These are phyloP conservation scores for Andrena praecox DNA, from an alignment of 2,888 invertebrate genomes.

Conservation along the genomic window DNA sequence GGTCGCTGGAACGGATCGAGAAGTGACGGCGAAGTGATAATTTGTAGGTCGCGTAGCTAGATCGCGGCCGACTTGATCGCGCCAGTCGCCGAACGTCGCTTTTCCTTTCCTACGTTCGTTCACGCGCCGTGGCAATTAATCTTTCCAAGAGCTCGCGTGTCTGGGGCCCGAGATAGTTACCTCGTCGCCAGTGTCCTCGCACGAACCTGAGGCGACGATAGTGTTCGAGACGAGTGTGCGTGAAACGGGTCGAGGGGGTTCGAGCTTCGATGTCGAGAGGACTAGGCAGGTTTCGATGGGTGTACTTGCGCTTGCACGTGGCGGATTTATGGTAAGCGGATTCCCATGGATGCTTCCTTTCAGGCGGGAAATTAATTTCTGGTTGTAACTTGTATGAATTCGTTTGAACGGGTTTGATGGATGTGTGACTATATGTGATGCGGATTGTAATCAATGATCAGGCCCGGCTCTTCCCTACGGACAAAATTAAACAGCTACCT, in stretches of 20 bases:
- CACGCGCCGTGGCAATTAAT: constrained; percentile 18
- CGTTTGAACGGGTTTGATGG: no score
- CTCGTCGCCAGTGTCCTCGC: background rate
- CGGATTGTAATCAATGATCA: no score
- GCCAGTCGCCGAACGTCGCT: background rate
- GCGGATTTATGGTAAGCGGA: background rate
- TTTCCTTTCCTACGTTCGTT: constrained; percentile 1
- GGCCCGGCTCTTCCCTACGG: no score
- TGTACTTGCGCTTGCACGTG: background rate
- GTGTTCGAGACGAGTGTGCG: background rate
- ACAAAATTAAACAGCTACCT: no score
- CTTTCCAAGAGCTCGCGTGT: constrained; percentile 26
- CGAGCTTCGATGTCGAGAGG: background rate
- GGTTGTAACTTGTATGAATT: background rate
- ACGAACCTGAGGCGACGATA: background rate
- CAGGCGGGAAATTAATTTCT: background rate
- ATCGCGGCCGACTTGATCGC: background rate
- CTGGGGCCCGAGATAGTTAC: background rate
- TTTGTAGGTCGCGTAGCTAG: background rate
- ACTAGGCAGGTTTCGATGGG: background rate
- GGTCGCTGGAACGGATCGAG: background rate
- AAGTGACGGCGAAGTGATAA: background rate
- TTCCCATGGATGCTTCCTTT: background rate
- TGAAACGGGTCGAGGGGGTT: constrained; percentile 1
- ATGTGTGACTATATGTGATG: no score